Conservation (phyloP, 1,140 invertebrate genomes). For the Cotesia chilonis region DNA sequence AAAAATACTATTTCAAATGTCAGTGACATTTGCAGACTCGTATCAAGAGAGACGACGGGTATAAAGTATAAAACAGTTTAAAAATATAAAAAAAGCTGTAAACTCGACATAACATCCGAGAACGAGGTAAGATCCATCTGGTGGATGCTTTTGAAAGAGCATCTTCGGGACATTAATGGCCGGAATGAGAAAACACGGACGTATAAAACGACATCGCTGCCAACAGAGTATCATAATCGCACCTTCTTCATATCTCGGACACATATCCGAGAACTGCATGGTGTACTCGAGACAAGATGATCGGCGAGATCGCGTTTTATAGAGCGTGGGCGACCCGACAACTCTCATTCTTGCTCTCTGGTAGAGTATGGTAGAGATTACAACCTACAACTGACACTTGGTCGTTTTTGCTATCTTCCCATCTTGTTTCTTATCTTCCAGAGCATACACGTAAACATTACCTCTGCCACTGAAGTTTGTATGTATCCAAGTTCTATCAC, state of each 20-base stretch:
- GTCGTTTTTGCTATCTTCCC: not conserved
- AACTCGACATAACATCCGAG: not conserved
- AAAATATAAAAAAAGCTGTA: not conserved
- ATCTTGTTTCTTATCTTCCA: constrained; percentile 4
- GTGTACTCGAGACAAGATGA: not conserved
- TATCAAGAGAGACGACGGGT: constrained; percentile 12
- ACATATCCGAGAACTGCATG: not conserved
- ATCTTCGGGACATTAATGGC: not conserved
- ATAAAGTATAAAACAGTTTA: constrained; percentile 10
- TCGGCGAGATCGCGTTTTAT: constrained; percentile 34
- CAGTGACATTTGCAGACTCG: constrained; percentile 29
- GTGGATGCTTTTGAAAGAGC: not conserved
- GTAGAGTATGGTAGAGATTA: too few relatives aligned
- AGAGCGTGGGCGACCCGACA: constrained; percentile 39
- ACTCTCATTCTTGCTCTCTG: constrained; percentile 30
- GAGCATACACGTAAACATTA: not conserved
- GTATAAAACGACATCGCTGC: too few relatives aligned
- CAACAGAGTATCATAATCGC: not conserved
- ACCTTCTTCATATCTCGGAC: constrained; percentile 5
- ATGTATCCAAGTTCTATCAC: not conserved
- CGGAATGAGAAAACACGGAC: too few relatives aligned
- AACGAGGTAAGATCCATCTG: not conserved
- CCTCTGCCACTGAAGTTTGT: not conserved
- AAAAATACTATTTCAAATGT: constrained; percentile 38
- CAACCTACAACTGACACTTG: constrained; percentile 10